Conservation (phyloP, 1,140 invertebrate species). For the Lepidurus packardi region DNA sequence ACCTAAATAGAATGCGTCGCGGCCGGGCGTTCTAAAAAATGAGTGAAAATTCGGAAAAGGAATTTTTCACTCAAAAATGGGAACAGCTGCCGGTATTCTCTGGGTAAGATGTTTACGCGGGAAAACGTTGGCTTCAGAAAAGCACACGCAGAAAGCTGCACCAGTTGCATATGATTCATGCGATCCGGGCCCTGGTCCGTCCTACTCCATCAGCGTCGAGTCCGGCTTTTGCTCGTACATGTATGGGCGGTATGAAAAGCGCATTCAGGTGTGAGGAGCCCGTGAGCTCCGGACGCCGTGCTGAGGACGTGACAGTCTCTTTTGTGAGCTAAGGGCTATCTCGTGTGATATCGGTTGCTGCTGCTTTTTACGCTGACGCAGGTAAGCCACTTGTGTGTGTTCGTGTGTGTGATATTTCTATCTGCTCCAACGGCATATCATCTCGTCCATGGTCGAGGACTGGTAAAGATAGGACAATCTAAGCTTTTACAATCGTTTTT, state of each 20-base stretch:
- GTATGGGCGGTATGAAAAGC: slow-evolving; percentile 12
- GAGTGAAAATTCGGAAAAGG: too few species aligned
- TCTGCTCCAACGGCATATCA: background rate
- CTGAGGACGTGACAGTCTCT: slow-evolving; percentile 5
- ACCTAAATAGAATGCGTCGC: too few species aligned
- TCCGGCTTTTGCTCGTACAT: slow-evolving; percentile 3
- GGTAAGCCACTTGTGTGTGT: background rate
- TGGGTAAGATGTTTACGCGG: background rate
- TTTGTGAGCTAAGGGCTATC: slow-evolving; percentile 21
- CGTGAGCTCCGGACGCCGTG: slow-evolving; percentile 5
- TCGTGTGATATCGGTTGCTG: slow-evolving; percentile 21
- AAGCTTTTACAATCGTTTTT: background rate
- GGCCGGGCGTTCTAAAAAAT: too few species aligned
- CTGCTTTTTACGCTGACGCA: slow-evolving; percentile 13
- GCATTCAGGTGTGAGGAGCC: slow-evolving; percentile 13
- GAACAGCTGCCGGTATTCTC: background rate
- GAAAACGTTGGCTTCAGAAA: background rate
- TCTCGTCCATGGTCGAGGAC: background rate
- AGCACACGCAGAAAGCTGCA: background rate
- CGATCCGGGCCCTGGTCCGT: background rate
- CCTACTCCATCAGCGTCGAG: background rate
- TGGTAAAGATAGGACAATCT: slow-evolving; percentile 3
- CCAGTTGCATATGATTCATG: slow-evolving; percentile 14
- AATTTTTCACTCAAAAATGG: background rate
- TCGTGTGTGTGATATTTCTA: background rate